These are phyloP conservation scores for Diaperis boleti DNA, from an alignment of 2,888 invertebrate species.

Conservation along the genomic window DNA sequence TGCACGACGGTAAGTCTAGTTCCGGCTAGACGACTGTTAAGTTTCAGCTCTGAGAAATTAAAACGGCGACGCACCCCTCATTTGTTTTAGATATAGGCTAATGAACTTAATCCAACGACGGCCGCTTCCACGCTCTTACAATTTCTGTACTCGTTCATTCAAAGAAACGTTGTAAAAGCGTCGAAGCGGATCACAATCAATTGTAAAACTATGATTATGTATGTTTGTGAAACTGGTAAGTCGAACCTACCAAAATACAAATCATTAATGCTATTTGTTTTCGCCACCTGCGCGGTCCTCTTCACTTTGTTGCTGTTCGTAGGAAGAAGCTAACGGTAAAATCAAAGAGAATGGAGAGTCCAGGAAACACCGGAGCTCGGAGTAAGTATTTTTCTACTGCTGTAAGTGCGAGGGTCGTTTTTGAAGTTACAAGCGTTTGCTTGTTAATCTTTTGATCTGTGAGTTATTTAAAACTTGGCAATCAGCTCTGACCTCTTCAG, in stretches of 20 bases:
- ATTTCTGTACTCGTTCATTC: conserved; percentile 9
- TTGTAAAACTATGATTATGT: conserved; percentile 36
- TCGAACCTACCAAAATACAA: conserved; percentile 30
- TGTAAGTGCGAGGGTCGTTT: too few species aligned
- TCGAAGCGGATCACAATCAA: conserved; percentile 22
- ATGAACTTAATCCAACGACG: conserved; percentile 14
- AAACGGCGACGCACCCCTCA: conserved; percentile 30
- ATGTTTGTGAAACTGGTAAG: conserved; percentile 40
- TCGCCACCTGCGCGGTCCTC: conserved; percentile 60
- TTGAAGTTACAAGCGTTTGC: too few species aligned
- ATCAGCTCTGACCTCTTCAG: too few species aligned
- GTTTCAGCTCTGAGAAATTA: conserved; percentile 54
- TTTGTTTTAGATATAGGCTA: conserved; percentile 37
- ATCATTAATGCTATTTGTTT: conserved; percentile 66
- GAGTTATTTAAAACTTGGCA: too few species aligned
- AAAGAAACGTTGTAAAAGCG: conserved; percentile 29
- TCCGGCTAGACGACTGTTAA: conserved; percentile 67
- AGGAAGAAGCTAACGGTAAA: conserved; percentile 69
- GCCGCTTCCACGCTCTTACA: conserved; percentile 12
- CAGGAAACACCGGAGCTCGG: conserved; percentile 66
- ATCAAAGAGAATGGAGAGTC: conserved; percentile 74
- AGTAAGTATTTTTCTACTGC: conserved; percentile 66
- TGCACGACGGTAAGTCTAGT: conserved; percentile 77
- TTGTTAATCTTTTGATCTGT: too few species aligned
- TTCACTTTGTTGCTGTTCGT: conserved; percentile 67